Evolutionary conservation across 2,113 vertebrate genomes (phyloP).

Genomic region (Diglossa brunneiventris): DNA sequence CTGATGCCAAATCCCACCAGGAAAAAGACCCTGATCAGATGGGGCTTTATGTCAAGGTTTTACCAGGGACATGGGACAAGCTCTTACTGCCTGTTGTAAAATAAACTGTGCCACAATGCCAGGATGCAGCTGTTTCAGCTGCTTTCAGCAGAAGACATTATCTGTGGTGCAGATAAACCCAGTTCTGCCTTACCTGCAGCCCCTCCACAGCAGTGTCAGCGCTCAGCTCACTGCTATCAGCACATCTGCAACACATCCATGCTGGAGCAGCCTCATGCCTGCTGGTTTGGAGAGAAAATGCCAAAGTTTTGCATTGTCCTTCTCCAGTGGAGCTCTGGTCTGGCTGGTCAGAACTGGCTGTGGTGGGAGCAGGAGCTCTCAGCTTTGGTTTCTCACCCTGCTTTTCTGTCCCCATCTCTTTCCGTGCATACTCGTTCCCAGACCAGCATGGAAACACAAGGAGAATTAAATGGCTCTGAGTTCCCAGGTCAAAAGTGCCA

Average conservation of each 20-base stretch:
- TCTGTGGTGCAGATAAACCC: constrained; percentile 12
- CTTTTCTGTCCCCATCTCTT: not conserved
- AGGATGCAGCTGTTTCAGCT: constrained; percentile 17
- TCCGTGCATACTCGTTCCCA: not conserved
- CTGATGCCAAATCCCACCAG: not conserved
- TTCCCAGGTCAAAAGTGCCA: not conserved
- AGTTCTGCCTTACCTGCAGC: not conserved
- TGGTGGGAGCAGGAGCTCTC: not conserved
- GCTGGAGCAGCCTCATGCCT: not conserved
- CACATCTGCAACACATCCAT: constrained; percentile 1
- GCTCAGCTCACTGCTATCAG: constrained; percentile 27
- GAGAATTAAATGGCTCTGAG: not conserved
- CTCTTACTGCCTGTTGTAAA: not conserved
- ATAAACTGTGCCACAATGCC: not conserved
- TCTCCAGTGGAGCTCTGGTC: not conserved
- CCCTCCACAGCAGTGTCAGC: constrained; percentile 6
- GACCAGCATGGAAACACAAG: not conserved
- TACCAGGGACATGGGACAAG: not conserved
- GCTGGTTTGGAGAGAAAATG: not conserved
- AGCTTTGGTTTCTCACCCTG: not conserved
- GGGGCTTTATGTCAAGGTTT: not conserved
- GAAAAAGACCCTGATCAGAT: not conserved
- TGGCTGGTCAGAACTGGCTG: not conserved
- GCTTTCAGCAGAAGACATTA: constrained; percentile 1
- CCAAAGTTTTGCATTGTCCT: not conserved